A percentile compares a stretch with the other conserved stretches of the same genome.
These are phyloP conservation scores for Temnothorax unifasciatus DNA, from an alignment of 2,888 invertebrate genomes.

Conservation along the genomic window DNA sequence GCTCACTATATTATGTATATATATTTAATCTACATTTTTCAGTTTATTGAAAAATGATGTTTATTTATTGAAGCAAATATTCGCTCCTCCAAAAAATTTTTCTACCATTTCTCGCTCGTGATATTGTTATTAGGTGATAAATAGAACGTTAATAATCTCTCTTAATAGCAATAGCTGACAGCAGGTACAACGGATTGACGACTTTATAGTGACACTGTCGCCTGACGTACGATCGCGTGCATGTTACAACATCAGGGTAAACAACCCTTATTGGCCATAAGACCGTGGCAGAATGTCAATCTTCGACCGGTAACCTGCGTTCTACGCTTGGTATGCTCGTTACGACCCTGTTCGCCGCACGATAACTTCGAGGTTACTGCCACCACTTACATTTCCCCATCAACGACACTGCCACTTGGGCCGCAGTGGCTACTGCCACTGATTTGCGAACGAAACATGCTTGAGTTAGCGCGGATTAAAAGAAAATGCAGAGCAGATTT, in stretches of 20 bases:
- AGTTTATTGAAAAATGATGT: too few relatives aligned
- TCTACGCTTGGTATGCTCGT: constrained; percentile 75
- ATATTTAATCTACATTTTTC: constrained; percentile 29
- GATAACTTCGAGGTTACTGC: constrained; percentile 80
- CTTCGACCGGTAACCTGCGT: constrained; percentile 78
- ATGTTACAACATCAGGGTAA: constrained; percentile 76
- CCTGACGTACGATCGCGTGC: constrained; percentile 60
- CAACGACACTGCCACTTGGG: constrained; percentile 66
- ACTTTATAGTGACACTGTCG: constrained; percentile 29
- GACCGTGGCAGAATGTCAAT: constrained; percentile 74
- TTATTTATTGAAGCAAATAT: constrained; percentile 19
- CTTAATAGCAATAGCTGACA: not conserved
- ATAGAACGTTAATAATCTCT: constrained; percentile 13
- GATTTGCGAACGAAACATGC: constrained; percentile 72
- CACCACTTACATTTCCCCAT: constrained; percentile 74
- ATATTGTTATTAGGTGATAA: not conserved
- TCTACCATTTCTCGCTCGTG: not conserved
- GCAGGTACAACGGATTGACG: not conserved
- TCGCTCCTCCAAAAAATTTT: not conserved
- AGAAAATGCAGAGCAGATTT: constrained; percentile 63
- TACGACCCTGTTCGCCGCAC: constrained; percentile 81
- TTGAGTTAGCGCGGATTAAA: constrained; percentile 58
- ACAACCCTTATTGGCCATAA: constrained; percentile 81
- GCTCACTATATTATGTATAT: not conserved
- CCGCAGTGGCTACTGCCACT: constrained; percentile 63